Percentiles rank a stretch among this genome's conserved stretches.
phyloP scores from a whole-genome alignment of 2,888 invertebrate genomes.

The Cephalotes varians region DNA sequence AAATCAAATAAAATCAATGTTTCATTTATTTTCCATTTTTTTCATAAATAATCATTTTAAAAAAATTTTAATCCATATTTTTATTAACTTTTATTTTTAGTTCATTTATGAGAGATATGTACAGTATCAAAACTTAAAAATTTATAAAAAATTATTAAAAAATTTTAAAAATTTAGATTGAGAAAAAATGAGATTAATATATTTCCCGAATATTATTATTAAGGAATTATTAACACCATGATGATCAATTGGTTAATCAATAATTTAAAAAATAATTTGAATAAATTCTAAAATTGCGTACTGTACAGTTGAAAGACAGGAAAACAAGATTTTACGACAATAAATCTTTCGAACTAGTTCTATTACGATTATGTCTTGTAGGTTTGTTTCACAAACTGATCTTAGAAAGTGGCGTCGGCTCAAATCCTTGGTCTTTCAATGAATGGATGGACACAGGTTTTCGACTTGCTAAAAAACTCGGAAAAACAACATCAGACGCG shows the following conservation, averaged over 20 bases:
- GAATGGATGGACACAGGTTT: conserved; percentile 58
- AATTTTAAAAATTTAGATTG: too few species aligned
- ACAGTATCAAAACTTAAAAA: background rate
- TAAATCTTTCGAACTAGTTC: background rate
- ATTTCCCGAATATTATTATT: background rate
- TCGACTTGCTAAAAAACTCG: conserved; percentile 72
- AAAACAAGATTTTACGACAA: background rate
- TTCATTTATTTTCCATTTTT: too few species aligned
- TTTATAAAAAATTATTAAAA: background rate
- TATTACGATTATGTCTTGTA: conserved; percentile 39
- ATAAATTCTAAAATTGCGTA: background rate
- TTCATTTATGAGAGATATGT: background rate
- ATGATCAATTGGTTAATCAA: background rate
- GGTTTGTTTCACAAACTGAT: conserved; percentile 82
- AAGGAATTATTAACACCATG: background rate
- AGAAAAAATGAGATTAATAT: too few species aligned
- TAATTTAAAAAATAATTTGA: background rate
- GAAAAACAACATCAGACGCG: conserved; percentile 73
- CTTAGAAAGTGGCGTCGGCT: conserved; percentile 76
- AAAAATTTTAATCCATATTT: background rate
- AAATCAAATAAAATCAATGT: too few species aligned
- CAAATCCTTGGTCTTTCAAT: conserved; percentile 75
- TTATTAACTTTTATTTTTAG: background rate
- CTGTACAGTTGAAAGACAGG: background rate
- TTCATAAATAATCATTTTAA: too few species aligned